These are phyloP conservation scores for Bubalus kerabau DNA, from an alignment of 2,113 vertebrate species.

Conservation along the genomic window DNA sequence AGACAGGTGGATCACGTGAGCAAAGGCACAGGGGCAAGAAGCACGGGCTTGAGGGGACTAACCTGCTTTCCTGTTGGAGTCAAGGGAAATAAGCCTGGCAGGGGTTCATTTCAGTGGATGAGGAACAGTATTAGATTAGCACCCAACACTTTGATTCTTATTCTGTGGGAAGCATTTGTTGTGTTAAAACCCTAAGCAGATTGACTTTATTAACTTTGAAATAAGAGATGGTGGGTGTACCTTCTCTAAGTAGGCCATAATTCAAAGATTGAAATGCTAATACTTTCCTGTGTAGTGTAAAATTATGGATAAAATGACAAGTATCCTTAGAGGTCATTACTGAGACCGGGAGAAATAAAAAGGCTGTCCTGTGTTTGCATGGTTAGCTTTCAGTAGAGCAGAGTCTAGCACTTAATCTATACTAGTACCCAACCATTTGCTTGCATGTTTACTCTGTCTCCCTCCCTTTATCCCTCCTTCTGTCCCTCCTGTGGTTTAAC, in stretches of 20 bases:
- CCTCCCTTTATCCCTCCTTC: not conserved
- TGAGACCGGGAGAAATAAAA: not conserved
- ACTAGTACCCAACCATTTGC: not conserved
- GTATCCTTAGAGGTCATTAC: not conserved
- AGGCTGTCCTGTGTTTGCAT: not conserved
- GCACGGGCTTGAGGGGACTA: not conserved
- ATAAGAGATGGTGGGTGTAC: not conserved
- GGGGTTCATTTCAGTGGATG: not conserved
- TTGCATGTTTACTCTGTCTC: not conserved
- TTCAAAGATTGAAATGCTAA: not conserved
- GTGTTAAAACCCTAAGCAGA: not conserved
- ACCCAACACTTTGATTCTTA: not conserved
- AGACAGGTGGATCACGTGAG: not conserved
- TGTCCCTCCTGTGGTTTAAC: not conserved
- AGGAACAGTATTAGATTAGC: not conserved
- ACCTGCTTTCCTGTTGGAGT: not conserved
- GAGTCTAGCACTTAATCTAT: not conserved
- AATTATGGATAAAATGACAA: not conserved
- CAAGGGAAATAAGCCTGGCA: not conserved
- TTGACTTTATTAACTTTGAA: not conserved
- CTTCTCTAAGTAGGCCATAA: not conserved
- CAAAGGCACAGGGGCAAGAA: not conserved
- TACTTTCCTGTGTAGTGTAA: not conserved
- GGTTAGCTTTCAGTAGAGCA: not conserved
- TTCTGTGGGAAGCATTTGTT: not conserved